Base-by-base conservation (phyloP, 2,888 invertebrate species). In the Odontocerum albicorne region DNA sequence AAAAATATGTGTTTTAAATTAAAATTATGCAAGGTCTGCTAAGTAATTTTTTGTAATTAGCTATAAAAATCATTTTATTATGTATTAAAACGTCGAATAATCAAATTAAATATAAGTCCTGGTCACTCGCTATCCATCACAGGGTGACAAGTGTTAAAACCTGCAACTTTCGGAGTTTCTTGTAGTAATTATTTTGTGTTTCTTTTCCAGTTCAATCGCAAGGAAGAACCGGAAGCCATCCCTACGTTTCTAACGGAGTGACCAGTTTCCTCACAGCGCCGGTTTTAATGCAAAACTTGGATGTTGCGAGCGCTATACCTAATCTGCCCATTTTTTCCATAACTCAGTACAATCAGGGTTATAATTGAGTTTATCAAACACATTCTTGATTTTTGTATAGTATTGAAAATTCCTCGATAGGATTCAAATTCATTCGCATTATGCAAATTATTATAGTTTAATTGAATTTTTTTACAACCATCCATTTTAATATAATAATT, bases 291-390 rank as follows among this genome's bases (percentile, higher is more conserved):
- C 58, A 49, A 17, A 57, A 53, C 17, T 36, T 57, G 32, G 58
- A 58, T 17, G 58, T 58, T 19, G 36, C 57, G 2, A 57, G 42
- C 32, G 35, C 46, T 8, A 55, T 55, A 19, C 38, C 50, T 6
- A 55, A 55, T 45, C 13, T 55, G 17, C 55, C 55, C 10, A 33
- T 58, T n/a, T 58, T 58, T n/a, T 46, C 58, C n/a, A 13, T 58
- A 27, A 46, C 54, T 13, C 58, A 58, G 19, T 55, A 46, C 12
- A 56, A 56, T 36, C 54, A 55, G 13, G 58, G 58, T 20, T 54
- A 58, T 20, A 54, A 58, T 22, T 57, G n/a, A n/a, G n/a, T n/a
- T n/a, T n/a, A n/a, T n/a, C n/a, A n/a, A n/a, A n/a, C n/a, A n/a
- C n/a, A n/a, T n/a, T n/a, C n/a, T n/a, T n/a, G n/a, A n/a, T n/a